Percentiles rank a stretch among this genome's conserved stretches.
These are phyloP conservation scores for Brienomyrus longianalis DNA, from an alignment of 2,113 vertebrate genomes.

Conservation along the genomic window DNA sequence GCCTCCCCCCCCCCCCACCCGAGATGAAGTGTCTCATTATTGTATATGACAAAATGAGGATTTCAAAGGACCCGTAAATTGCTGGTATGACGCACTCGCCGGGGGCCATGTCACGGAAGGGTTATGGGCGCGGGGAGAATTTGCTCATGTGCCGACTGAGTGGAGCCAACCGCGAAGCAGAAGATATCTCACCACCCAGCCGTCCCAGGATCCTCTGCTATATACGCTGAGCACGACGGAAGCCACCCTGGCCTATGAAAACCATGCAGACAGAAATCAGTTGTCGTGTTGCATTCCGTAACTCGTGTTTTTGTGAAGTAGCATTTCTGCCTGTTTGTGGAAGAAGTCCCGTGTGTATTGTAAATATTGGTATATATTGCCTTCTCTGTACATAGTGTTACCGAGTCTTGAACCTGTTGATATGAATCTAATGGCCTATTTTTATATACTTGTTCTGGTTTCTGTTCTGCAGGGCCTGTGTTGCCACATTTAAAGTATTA, in stretches of 20 bases:
- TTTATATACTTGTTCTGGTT: slow-evolving; percentile 70
- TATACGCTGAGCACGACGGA: background rate
- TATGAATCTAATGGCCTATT: slow-evolving; percentile 77
- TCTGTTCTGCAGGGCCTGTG: slow-evolving; percentile 38
- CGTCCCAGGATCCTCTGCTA: background rate
- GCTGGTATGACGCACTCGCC: background rate
- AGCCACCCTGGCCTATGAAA: background rate
- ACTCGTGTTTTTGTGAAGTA: slow-evolving; percentile 36
- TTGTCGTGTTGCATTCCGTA: slow-evolving; percentile 27
- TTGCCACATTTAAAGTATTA: slow-evolving; percentile 56
- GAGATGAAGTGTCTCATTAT: background rate
- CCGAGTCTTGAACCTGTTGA: slow-evolving; percentile 64
- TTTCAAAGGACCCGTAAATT: background rate
- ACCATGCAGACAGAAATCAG: background rate
- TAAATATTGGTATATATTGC: slow-evolving; percentile 68
- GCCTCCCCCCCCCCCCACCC: background rate
- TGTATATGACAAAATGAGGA: background rate
- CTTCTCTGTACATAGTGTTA: slow-evolving; percentile 72
- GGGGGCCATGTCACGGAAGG: background rate
- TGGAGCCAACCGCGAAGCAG: background rate
- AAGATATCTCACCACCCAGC: background rate
- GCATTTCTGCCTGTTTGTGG: slow-evolving; percentile 48
- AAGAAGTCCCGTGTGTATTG: slow-evolving; percentile 55
- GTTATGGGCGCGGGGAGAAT: background rate
- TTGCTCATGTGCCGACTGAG: background rate